These are phyloP conservation scores for Malthinus flaveolus DNA, from an alignment of 2,888 invertebrate species.

Conservation along the genomic window DNA sequence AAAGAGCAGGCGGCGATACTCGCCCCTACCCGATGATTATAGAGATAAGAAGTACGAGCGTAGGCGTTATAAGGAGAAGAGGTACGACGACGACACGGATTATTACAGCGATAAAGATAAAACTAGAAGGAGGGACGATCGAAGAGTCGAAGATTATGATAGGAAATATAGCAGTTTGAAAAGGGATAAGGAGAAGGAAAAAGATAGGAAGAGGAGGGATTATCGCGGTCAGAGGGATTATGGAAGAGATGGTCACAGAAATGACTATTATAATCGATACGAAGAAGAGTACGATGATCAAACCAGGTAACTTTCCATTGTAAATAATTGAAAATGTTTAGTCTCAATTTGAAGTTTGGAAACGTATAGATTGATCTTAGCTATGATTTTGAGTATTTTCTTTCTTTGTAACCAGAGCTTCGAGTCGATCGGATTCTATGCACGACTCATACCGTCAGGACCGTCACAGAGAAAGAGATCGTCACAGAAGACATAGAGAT, in stretches of 20 bases:
- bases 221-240: slow-evolving; percentile 45
- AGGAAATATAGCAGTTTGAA: slow-evolving; percentile 50
- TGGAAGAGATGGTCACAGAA: slow-evolving; percentile 38
- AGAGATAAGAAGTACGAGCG: slow-evolving; percentile 44
- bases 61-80: slow-evolving; percentile 54
- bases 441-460: slow-evolving; percentile 49
- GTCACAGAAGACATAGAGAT: slow-evolving; percentile 46
- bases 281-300: slow-evolving; percentile 51
- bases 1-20: slow-evolving; percentile 24
- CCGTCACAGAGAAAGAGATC: slow-evolving; percentile 42
- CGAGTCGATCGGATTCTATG: slow-evolving; percentile 54
- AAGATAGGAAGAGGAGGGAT: slow-evolving; percentile 44
- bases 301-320: slow-evolving; percentile 32
- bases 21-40: slow-evolving; percentile 43
- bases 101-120: slow-evolving; percentile 70
- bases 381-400: no score
- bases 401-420: slow-evolving; percentile 44
- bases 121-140: slow-evolving; percentile 54
- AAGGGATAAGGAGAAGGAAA: slow-evolving; percentile 46
- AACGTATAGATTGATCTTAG: no score
- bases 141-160: slow-evolving; percentile 50
- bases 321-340: slow-evolving; percentile 2
- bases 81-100: slow-evolving; percentile 67
- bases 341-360: neutral
- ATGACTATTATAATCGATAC: slow-evolving; percentile 45